phyloP scores from a whole-genome alignment of 2,888 invertebrate species.

The Zelleria hepariella region DNA sequence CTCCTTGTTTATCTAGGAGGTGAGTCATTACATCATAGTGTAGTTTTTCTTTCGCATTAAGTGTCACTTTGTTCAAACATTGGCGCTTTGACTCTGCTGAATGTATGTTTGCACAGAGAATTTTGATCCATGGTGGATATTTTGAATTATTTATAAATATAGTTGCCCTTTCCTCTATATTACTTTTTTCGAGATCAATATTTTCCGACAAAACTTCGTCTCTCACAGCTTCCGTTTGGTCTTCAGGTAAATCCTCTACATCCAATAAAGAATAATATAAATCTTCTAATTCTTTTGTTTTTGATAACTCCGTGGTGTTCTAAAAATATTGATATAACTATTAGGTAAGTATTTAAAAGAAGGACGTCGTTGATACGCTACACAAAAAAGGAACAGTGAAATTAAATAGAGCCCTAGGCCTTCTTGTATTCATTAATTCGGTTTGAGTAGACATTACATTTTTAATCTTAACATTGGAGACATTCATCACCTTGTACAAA shows the following conservation, averaged over 20 bases:
- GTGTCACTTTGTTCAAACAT: neutral
- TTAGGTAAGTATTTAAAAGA: too few relatives aligned
- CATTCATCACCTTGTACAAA: too few relatives aligned
- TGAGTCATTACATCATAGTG: neutral
- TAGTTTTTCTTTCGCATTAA: neutral
- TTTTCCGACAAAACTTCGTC: neutral
- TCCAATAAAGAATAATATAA: neutral
- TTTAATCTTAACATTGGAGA: too few relatives aligned
- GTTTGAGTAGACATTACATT: too few relatives aligned
- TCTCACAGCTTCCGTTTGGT: neutral
- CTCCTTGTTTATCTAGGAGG: neutral
- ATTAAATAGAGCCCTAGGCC: too few relatives aligned
- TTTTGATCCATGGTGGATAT: neutral
- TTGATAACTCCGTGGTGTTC: neutral
- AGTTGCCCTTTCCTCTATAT: neutral
- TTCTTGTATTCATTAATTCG: too few relatives aligned
- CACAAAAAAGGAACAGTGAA: too few relatives aligned
- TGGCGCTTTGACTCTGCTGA: neutral
- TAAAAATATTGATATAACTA: neutral
- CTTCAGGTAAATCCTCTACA: neutral
- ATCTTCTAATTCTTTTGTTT: neutral
- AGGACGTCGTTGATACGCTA: too few relatives aligned
- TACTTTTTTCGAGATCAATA: neutral
- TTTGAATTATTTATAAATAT: constrained; percentile 2
- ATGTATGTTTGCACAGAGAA: neutral